Evolutionary conservation across 2,113 vertebrate genomes (phyloP), one percentile per base, ranked within the genome.

Genomic region (Mormyrus iriodes): DNA sequence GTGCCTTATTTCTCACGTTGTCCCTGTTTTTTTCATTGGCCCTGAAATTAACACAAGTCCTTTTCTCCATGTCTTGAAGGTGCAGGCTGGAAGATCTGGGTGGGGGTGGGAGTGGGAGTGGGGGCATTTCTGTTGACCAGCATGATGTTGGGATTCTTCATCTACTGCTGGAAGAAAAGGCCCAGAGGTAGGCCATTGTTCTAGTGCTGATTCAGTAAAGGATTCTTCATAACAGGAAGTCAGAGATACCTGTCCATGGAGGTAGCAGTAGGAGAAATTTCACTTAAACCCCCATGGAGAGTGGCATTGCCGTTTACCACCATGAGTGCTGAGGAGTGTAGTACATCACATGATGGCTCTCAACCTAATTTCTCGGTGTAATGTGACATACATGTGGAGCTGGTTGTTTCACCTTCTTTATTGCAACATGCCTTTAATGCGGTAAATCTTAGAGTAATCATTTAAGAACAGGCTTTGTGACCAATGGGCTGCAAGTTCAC

Each of bases 151-250:
- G 0, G 79, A 2, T 15, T 83, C 3, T 91, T 65, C 17, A 3
- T 90, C 4, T 10, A 85, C 1, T 8, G 89, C 61, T 93, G 85
- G 46, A 87, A 44, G 82, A 88, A 8, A 1, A 88, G 52, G 12
- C 85, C 19, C 9, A 90, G 12, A 93, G 95, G 94, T 95, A 94
- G 1, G 24, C 24, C n/a, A 49, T 0, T 39, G 69, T 76, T 76
- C 69, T 35, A 76, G 13, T 76, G n/a, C 69, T 73, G 69, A 73
- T 76, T 76, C 31, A 35, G 69, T 13, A 35, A 35, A 73, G 4
- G 31, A 35, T n/a, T 73, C 7, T 73, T 73, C 3, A 5, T 73
- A 76, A 76, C 13, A 39, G 69, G 39, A 76, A 1, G 13, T 35
- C 39, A 10, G 31, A 39, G 12, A 3, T 76, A 39, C 31, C 31